Evolutionary conservation across 2,797 vertebrate genomes (phyloP).

Genomic region (Rhinoraja longicauda): DNA sequence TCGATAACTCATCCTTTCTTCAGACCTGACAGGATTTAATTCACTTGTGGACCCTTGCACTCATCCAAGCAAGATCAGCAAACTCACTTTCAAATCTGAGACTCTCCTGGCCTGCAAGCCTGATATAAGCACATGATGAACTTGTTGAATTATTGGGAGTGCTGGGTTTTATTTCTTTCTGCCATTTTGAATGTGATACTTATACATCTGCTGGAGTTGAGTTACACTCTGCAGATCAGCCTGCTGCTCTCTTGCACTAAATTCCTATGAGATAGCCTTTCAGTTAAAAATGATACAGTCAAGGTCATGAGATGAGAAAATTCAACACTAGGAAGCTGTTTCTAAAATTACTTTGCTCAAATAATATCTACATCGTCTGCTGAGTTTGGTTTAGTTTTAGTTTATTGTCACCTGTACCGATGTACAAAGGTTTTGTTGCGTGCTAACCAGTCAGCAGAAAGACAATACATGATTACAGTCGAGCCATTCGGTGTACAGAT

Average conservation of each 20-base stretch:
- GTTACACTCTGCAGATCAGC: neutral
- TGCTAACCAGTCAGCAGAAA: too few species aligned
- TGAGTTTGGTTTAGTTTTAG: too few species aligned
- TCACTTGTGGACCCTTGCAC: neutral
- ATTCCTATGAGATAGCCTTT: neutral
- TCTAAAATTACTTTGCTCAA: neutral
- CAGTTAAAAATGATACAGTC: neutral
- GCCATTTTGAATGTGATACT: neutral
- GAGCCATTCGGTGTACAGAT: too few species aligned
- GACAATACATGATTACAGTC: too few species aligned
- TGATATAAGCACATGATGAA: neutral
- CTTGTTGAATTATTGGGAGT: neutral
- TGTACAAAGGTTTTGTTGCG: too few species aligned
- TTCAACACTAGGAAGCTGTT: neutral
- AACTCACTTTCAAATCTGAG: neutral
- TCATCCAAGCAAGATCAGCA: neutral
- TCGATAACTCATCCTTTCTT: neutral
- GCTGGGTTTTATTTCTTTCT: neutral
- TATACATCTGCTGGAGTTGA: neutral
- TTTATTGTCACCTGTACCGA: too few species aligned
- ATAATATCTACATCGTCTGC: slow-evolving; percentile 39
- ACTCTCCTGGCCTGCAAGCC: neutral
- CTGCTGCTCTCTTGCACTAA: neutral
- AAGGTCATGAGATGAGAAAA: neutral
- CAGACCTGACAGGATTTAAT: neutral